Evolutionary conservation across 2,888 invertebrate genomes (phyloP).

Genomic region (Melieria crassipennis): DNA sequence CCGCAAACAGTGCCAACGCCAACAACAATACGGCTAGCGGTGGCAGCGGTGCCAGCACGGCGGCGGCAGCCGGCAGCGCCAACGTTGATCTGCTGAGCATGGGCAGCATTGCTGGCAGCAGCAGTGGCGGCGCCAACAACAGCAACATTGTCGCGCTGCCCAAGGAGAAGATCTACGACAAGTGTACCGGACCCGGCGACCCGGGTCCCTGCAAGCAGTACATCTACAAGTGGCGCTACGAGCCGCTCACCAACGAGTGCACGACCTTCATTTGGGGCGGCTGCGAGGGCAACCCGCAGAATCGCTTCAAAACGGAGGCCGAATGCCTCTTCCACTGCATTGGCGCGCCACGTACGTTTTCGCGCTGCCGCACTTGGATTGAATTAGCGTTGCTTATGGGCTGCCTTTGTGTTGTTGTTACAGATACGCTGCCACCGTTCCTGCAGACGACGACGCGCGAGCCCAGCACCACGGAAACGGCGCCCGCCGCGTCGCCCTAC

Average conservation of each 20-base stretch:
- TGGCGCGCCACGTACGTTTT: conserved; percentile 69
- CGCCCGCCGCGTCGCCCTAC: conserved; percentile 49
- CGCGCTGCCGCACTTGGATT: conserved; percentile 6
- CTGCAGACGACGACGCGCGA: conserved; percentile 67
- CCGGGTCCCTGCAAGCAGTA: conserved; percentile 73
- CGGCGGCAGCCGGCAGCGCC: conserved; percentile 37
- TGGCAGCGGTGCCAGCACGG: conserved; percentile 40
- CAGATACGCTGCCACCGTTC: conserved; percentile 70
- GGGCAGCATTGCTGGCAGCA: conserved; percentile 24
- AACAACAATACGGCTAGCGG: conserved; percentile 38
- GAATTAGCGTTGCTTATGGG: background rate
- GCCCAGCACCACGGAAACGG: conserved; percentile 68
- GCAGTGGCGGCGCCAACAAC: conserved; percentile 40
- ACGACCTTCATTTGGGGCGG: conserved; percentile 75
- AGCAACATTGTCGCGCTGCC: conserved; percentile 48
- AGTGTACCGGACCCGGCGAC: conserved; percentile 65
- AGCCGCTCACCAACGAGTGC: conserved; percentile 70
- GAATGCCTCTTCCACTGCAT: conserved; percentile 74
- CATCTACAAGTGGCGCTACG: conserved; percentile 76
- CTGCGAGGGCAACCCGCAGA: conserved; percentile 74
- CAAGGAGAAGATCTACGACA: conserved; percentile 63
- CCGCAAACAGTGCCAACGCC: conserved; percentile 30
- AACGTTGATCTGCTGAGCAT: conserved; percentile 27
- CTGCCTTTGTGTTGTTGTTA: background rate
- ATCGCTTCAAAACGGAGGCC: conserved; percentile 74